These are phyloP conservation scores for Epinephelus coioides DNA, from an alignment of 2,797 vertebrate species.

Conservation along the genomic window DNA sequence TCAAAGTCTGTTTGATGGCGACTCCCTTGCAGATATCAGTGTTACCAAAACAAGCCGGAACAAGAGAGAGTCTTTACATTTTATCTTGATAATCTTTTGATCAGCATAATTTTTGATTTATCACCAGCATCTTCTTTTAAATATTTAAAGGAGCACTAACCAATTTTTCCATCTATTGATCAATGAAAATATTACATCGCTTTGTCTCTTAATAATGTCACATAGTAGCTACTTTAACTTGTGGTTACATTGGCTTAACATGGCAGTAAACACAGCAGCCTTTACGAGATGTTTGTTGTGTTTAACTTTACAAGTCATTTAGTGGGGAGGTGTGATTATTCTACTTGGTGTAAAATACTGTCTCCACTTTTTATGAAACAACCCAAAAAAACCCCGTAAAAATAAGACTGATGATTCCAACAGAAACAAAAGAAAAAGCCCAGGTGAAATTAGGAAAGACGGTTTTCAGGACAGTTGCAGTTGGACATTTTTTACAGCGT, in stretches of 20 bases:
- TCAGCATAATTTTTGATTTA: too few relatives aligned
- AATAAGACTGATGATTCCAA: neutral
- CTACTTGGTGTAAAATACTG: neutral
- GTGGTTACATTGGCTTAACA: neutral
- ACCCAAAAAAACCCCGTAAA: neutral
- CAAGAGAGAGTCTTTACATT: neutral
- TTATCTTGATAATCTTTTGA: neutral
- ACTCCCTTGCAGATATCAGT: neutral
- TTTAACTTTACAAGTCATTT: neutral
- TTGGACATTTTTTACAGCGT: slow-evolving; percentile 9
- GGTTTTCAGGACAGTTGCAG: neutral
- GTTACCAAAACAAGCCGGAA: slow-evolving; percentile 20
- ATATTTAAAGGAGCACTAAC: neutral
- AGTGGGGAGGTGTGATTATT: neutral
- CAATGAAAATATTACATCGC: neutral
- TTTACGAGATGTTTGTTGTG: neutral
- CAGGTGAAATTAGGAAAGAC: neutral
- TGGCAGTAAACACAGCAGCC: neutral
- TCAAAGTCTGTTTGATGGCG: slow-evolving; percentile 28
- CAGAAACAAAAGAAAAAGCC: neutral
- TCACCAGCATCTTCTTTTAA: neutral
- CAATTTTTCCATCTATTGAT: neutral
- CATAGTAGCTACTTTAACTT: neutral
- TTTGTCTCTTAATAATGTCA: neutral
- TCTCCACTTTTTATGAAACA: neutral